These are phyloP conservation scores for Heptranchias perlo DNA, from an alignment of 2,113 vertebrate genomes.

Conservation along the genomic window DNA sequence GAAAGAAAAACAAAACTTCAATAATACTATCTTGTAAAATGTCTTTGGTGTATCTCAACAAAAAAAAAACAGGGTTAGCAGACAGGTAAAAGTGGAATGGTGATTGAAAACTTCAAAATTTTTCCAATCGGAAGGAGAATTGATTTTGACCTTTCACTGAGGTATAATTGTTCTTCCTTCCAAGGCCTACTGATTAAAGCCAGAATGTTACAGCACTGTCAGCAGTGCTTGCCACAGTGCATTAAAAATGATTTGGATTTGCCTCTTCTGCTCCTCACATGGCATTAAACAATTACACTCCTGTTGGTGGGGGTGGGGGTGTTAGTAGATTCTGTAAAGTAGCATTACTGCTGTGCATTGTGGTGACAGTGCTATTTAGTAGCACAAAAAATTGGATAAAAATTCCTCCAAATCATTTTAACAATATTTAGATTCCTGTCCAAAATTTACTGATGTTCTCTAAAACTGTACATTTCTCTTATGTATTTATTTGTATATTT, in stretches of 20 bases:
- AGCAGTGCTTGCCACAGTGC: neutral
- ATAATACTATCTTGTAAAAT: neutral
- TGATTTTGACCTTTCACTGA: neutral
- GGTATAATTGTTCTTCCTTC: neutral
- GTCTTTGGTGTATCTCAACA: neutral
- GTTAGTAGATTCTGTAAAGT: neutral
- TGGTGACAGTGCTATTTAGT: neutral
- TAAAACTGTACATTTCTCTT: neutral
- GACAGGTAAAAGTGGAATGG: neutral
- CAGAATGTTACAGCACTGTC: neutral
- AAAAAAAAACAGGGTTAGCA: neutral
- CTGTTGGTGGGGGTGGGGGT: neutral
- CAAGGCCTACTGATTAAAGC: neutral
- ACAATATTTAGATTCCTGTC: neutral
- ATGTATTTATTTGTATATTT: neutral
- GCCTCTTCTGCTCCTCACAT: neutral
- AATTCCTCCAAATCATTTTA: neutral
- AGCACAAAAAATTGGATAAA: neutral
- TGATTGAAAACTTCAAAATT: neutral
- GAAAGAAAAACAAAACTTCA: neutral
- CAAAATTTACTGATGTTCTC: neutral
- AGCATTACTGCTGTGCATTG: too few species aligned
- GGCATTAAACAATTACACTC: neutral
- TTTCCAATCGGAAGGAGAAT: neutral
- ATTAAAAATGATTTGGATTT: neutral